Evolutionary conservation across 2,888 invertebrate species (phyloP), one percentile per base, ranked within the genome.

Genomic region (Choristoneura rosaceana): DNA sequence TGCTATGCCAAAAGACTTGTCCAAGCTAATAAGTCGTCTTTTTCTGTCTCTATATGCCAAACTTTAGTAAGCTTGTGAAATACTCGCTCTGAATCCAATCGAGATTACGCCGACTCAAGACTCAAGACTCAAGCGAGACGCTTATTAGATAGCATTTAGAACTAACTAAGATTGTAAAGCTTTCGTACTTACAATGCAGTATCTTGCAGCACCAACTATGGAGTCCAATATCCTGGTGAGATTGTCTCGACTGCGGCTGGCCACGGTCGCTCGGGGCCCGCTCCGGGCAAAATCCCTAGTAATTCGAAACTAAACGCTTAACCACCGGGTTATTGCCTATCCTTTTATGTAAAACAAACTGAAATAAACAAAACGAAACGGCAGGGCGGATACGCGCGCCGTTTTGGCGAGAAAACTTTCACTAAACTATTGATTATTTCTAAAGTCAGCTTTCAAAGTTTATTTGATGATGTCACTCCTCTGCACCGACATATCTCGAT

Each of bases 401-500:
- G 93, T 94, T 83, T 92, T 93, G 93, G 78, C 89, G 90, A 84
- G 78, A 83, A 81, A 80, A 80, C 82, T 80, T 74, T 84, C 85
- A 88, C 89, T 90, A 84, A 77, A 87, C 74, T 81, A 25, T 76
- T 81, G 74, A 79, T 76, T 71, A 75, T 75, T 75, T 68, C 77
- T 76, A 81, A 82, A 87, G 80, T 77, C 70, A 34, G 60, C 9
- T 47, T 61, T 61, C 45, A 76, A 74, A 79, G 76, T 86, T 81
- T 93, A 93, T 90, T 93, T 94, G 82, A 94, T 91, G 82, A 92
- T 93, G 78, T 92, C 93, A 87, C 91, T 86, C 69, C 78, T 84
- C 76, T 81, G 81, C 84, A 87, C 83, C 78, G 80, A 76, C 96
- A 97, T 97, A 95, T 97, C 96, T 92, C 96, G 94, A 94, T 97